Percentiles rank a stretch among this genome's conserved stretches.
Conservation (phyloP, 2,113 vertebrate genomes). For the Chrysemys picta region DNA sequence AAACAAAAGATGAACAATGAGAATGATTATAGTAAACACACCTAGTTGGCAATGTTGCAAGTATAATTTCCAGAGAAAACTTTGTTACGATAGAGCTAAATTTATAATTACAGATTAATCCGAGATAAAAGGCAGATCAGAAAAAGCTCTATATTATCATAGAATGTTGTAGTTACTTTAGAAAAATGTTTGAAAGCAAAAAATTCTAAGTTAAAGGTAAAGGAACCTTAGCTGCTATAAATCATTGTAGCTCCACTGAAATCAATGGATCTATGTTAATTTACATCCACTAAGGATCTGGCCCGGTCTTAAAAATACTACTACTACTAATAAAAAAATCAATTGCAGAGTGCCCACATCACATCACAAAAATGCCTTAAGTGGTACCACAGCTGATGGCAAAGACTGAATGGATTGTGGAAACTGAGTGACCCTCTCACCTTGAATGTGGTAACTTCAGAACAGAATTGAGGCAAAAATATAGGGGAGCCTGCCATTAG, state of each 20-base stretch:
- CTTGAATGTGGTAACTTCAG: not conserved
- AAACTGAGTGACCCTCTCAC: rapidly evolving
- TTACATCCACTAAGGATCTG: not conserved
- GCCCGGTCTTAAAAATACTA: not conserved
- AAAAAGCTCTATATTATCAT: not conserved
- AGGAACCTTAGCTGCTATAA: not conserved
- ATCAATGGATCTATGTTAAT: not conserved
- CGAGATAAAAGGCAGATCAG: not conserved
- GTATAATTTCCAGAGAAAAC: not conserved
- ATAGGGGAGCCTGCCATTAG: not conserved
- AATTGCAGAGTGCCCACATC: not conserved
- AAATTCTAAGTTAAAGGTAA: not conserved
- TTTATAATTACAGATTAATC: not conserved
- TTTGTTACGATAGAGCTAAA: not conserved
- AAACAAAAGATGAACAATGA: not conserved
- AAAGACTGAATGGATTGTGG: not conserved
- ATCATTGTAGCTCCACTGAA: not conserved
- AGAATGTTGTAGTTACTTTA: not conserved
- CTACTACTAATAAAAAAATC: not conserved
- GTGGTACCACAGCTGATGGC: not conserved
- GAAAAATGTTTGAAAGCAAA: not conserved
- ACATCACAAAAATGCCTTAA: not conserved
- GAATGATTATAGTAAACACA: not conserved
- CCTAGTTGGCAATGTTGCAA: not conserved
- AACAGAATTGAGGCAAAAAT: not conserved